Conservation (phyloP, 2,113 vertebrate species). For the Aplodontia rufa region DNA sequence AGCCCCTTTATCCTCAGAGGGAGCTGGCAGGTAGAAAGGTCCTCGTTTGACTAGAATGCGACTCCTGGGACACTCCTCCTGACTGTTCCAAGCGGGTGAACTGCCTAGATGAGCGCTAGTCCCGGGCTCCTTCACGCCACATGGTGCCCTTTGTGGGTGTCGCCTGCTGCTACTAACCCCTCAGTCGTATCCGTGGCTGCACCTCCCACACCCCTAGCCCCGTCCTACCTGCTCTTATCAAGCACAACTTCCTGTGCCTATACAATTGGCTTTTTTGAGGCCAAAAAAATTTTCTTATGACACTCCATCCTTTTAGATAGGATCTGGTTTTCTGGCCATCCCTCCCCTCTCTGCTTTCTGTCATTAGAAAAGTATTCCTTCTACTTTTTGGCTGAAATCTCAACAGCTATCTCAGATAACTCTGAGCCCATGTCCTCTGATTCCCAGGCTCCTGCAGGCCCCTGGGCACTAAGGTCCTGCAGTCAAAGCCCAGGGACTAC, state of each 20-base stretch:
- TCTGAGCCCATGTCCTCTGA: neutral
- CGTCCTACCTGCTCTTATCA: neutral
- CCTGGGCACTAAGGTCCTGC: accelerated
- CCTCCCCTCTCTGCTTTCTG: neutral
- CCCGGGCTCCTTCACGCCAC: accelerated
- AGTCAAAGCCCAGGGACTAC: accelerated
- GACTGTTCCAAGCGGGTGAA: neutral
- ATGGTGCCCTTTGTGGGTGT: accelerated
- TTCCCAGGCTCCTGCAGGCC: accelerated
- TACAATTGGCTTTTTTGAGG: accelerated
- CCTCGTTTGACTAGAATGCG: neutral
- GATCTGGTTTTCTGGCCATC: neutral
- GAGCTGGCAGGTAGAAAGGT: neutral
- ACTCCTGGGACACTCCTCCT: neutral
- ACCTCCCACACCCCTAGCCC: neutral
- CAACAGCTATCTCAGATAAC: accelerated
- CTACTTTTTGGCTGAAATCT: neutral
- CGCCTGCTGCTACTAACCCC: accelerated
- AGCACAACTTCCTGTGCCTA: neutral
- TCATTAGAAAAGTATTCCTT: neutral
- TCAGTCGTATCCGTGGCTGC: accelerated
- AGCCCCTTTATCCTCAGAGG: accelerated
- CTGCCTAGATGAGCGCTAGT: accelerated
- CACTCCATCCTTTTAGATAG: neutral
- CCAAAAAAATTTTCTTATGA: neutral